Conservation (phyloP, 2,113 vertebrate genomes). For the Micronycteris hirsuta region DNA sequence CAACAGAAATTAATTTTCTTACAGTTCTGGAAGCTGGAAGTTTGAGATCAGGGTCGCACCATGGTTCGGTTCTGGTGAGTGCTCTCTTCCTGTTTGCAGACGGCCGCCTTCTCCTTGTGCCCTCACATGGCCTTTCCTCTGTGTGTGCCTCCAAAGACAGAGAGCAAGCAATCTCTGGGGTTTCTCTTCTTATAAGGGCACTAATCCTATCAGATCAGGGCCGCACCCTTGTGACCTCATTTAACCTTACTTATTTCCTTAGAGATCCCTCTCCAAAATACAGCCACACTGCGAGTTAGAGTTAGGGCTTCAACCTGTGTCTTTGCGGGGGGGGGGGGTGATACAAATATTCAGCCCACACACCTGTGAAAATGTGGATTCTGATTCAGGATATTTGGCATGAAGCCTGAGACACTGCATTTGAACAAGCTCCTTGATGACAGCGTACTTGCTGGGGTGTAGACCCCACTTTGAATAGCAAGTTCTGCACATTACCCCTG, state of each 20-base stretch:
- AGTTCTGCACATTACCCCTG: accelerated
- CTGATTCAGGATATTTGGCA: not conserved
- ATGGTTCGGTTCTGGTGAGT: accelerated
- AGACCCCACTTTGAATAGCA: accelerated
- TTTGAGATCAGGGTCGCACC: not conserved
- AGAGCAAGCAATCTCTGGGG: not conserved
- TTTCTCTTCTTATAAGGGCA: not conserved
- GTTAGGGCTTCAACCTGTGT: not conserved
- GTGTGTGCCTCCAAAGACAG: not conserved
- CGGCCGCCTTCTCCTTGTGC: accelerated
- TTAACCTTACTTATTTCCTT: not conserved
- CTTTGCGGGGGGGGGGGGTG: not conserved
- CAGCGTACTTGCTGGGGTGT: accelerated
- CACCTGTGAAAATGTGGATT: not conserved
- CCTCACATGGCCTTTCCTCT: accelerated
- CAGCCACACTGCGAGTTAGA: accelerated
- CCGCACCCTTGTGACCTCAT: not conserved
- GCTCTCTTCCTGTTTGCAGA: not conserved
- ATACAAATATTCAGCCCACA: accelerated
- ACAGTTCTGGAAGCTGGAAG: not conserved
- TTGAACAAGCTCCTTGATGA: not conserved
- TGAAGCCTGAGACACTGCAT: not conserved
- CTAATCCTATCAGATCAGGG: not conserved
- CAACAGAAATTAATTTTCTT: not conserved
- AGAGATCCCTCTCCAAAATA: not conserved